Percentiles rank a stretch among this genome's conserved stretches.
These are phyloP conservation scores for Drosophila hydei DNA, from an alignment of 1,140 invertebrate genomes.

Conservation along the genomic window DNA sequence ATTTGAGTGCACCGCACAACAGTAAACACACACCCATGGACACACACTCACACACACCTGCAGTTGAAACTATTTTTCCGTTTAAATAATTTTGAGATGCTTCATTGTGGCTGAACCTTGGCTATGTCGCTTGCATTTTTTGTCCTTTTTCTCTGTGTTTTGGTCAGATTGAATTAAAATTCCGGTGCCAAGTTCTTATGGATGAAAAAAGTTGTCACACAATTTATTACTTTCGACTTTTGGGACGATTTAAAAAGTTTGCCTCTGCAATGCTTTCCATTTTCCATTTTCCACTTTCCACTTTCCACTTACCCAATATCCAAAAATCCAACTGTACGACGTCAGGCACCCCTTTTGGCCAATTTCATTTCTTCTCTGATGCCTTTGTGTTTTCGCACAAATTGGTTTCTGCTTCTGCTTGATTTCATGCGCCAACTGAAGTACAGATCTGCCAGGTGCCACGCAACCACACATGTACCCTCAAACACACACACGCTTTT, in stretches of 20 bases:
- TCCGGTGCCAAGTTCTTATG: conserved; percentile 43
- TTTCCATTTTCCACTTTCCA: neutral
- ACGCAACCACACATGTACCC: conserved; percentile 4
- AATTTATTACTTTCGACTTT: conserved; percentile 72
- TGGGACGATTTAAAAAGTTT: conserved; percentile 70
- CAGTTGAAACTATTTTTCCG: conserved; percentile 61
- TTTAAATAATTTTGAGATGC: conserved; percentile 70
- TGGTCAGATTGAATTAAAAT: conserved; percentile 67
- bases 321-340: conserved; percentile 6
- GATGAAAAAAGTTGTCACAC: conserved; percentile 52
- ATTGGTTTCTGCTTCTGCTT: conserved; percentile 80
- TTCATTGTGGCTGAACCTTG: conserved; percentile 53
- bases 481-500: conserved; percentile 8
- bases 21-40: conserved; percentile 13
- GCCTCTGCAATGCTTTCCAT: conserved; percentile 48
- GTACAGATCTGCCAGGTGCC: conserved; percentile 63
- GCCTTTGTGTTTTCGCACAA: conserved; percentile 74
- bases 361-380: conserved; percentile 66
- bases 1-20: conserved; percentile 34
- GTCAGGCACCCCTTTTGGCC: conserved; percentile 56
- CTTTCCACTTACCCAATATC: conserved; percentile 9
- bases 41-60: conserved; percentile 7
- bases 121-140: conserved; percentile 51
- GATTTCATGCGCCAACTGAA: conserved; percentile 77
- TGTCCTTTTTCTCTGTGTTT: neutral